These are phyloP conservation scores for Delia radicum DNA, from an alignment of 1,140 invertebrate species.

Conservation along the genomic window DNA sequence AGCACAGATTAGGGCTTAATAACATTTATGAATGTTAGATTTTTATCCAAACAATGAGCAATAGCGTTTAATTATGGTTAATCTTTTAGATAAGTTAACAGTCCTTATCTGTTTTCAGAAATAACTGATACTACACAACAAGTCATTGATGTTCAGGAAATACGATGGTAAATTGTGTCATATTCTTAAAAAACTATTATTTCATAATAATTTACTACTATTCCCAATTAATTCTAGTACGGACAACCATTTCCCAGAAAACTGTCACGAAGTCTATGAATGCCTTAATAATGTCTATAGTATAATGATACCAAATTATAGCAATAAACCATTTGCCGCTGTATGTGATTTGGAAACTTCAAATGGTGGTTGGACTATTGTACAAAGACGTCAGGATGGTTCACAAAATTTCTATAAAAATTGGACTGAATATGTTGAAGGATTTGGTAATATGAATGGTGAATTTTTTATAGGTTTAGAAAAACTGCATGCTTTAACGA, in stretches of 20 bases:
- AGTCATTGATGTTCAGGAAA: too few relatives aligned
- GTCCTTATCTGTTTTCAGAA: too few relatives aligned
- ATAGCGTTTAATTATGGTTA: too few relatives aligned
- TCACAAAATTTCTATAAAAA: slow-evolving; percentile 47
- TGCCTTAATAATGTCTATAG: background rate
- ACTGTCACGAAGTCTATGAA: background rate
- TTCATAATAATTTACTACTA: too few relatives aligned
- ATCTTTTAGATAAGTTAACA: too few relatives aligned
- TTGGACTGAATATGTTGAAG: slow-evolving; percentile 39
- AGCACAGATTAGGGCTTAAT: too few relatives aligned
- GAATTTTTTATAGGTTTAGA: slow-evolving; percentile 12
- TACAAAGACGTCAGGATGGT: slow-evolving; percentile 64
- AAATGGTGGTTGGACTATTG: slow-evolving; percentile 46
- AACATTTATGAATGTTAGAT: too few relatives aligned
- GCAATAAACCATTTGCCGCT: background rate
- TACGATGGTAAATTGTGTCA: too few relatives aligned
- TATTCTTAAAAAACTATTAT: too few relatives aligned
- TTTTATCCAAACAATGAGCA: too few relatives aligned
- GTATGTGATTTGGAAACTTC: background rate
- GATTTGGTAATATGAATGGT: slow-evolving; percentile 59
- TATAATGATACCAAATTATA: background rate
- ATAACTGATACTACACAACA: too few relatives aligned
- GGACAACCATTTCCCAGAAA: background rate
- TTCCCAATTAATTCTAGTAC: too few relatives aligned
- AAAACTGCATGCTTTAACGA: background rate